Evolutionary conservation across 2,797 vertebrate genomes (phyloP), one percentile per base, ranked within the genome.

Genomic region (Enteromius paludinosus): DNA sequence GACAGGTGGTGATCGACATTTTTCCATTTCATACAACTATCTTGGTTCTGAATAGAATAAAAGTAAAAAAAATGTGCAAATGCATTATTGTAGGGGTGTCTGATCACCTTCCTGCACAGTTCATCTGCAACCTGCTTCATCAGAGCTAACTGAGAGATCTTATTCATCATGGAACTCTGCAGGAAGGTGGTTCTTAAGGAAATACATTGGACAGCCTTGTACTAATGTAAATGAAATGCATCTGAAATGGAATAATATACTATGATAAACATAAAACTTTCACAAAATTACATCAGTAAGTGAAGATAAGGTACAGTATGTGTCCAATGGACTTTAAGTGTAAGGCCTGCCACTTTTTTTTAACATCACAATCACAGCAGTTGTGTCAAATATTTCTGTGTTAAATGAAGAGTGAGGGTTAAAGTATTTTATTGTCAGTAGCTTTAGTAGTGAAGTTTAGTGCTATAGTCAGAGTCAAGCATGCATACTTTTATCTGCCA

Each of bases 301-400:
- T 45, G 12, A 28, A 71, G 20, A 47, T 71, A 5, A 30, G 8
- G 61, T n/a, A 38, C 65, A n/a, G 25, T 81, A 41, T 59, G 35
- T 38, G 78, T 14, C 4, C 54, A 75, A 10, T 52, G 52, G 10
- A 43, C 8, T 1, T 74, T 47, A 65, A 47, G n/a, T 68, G n/a
- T 45, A 7, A 28, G 38, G 30, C 15, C 41, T 76, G 82, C 69
- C 62, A 49, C 78, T 84, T 84, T 87, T 84, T 87, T 78, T 78
- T 56, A 25, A 81, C 74, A 72, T 47, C 52, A 28, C 20, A 17
- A 70, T 6, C 45, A 7, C 25, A 59, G 23, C 23, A 28, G 38
- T 78, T 47, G 61, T 65, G 20, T 30, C 28, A 64, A 38, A 68
- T 11, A 18, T 54, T 12, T 78, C 9, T 54, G 33, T 2, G 9